These are phyloP conservation scores for Acyrthosiphon pisum DNA, from an alignment of 1,140 invertebrate genomes.

Conservation along the genomic window DNA sequence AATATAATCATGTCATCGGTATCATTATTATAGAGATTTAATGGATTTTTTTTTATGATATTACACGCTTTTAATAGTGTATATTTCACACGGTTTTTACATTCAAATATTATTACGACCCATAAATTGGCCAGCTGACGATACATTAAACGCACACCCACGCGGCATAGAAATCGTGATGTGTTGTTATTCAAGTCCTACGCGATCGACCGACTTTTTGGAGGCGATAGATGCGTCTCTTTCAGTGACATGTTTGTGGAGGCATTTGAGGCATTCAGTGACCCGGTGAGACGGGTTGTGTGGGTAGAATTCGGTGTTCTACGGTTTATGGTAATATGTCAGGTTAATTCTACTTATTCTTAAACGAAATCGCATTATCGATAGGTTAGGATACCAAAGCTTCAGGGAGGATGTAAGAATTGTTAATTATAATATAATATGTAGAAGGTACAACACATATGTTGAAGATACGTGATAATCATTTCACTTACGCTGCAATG, in stretches of 20 bases:
- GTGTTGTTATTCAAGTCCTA: neutral
- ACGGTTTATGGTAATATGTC: too few relatives aligned
- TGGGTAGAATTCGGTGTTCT: too few relatives aligned
- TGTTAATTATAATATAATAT: too few relatives aligned
- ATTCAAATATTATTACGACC: slow-evolving; percentile 31
- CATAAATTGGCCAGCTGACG: neutral
- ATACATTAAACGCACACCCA: neutral
- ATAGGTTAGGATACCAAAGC: too few relatives aligned
- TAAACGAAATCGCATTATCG: too few relatives aligned
- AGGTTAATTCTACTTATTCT: too few relatives aligned
- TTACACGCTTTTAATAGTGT: neutral
- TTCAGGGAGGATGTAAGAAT: too few relatives aligned
- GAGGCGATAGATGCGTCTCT: neutral
- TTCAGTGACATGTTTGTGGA: neutral
- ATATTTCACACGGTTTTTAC: slow-evolving; percentile 38
- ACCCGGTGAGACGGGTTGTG: accelerated
- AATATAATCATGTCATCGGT: slow-evolving; percentile 13
- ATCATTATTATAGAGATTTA: neutral
- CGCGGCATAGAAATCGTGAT: neutral
- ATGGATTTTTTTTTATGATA: slow-evolving; percentile 33
- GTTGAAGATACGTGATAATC: too few relatives aligned
- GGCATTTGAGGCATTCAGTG: neutral
- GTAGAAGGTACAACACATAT: too few relatives aligned
- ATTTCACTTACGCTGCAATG: too few relatives aligned
- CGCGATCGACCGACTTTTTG: neutral